These are phyloP conservation scores for Channallabes apus DNA, from an alignment of 2,797 vertebrate species.

Conservation along the genomic window DNA sequence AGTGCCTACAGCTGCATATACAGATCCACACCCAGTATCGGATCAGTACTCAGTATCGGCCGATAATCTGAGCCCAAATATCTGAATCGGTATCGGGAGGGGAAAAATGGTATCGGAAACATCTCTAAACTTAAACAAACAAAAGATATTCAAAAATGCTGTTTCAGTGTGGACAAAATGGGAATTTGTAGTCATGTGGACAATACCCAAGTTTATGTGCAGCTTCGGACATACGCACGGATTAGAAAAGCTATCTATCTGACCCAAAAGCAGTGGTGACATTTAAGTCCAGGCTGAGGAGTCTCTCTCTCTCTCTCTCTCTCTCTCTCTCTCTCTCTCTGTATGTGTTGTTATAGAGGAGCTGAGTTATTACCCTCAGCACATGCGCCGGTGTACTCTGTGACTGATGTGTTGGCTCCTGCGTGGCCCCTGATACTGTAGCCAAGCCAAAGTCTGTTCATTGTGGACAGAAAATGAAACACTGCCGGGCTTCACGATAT, in stretches of 20 bases:
- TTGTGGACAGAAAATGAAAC: conserved; percentile 46
- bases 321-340: too few species aligned
- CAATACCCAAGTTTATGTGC: background rate
- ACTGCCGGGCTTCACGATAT: conserved; percentile 27
- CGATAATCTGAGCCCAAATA: too few species aligned
- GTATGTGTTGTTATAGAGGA: conserved; percentile 12
- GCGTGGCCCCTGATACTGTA: conserved; percentile 47
- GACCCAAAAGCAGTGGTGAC: conserved; percentile 19
- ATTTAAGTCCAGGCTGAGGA: conserved; percentile 27
- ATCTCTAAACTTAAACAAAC: too few species aligned
- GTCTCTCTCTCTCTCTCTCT: background rate
- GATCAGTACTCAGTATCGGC: too few species aligned
- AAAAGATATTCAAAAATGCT: background rate
- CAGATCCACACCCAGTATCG: too few species aligned
- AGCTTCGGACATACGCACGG: background rate
- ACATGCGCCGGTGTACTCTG: conserved; percentile 17
- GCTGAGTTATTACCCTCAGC: background rate
- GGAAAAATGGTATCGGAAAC: too few species aligned
- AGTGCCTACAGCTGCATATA: too few species aligned
- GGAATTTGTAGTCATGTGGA: background rate
- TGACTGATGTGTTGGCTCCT: conserved; percentile 35
- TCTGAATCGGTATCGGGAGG: too few species aligned
- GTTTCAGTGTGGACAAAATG: background rate
- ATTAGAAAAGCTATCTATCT: conserved; percentile 9
- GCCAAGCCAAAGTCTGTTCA: conserved; percentile 43